phyloP scores from a whole-genome alignment of 37 sponge, comb jelly and placozoan genomes.

The Crambe crambe region DNA sequence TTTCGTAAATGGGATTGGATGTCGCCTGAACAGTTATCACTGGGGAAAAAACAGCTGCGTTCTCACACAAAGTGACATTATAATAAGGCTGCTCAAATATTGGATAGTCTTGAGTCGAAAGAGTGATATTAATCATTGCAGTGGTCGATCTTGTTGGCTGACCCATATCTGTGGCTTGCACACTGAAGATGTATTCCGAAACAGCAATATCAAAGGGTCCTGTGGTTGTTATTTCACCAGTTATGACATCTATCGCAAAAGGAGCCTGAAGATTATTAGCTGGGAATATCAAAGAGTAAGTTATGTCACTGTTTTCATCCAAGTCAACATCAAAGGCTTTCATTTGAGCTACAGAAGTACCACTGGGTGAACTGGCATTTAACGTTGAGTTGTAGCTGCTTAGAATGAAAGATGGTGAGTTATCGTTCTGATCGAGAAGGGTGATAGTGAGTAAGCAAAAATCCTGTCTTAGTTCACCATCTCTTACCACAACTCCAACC shows the following conservation, averaged over 20 bases:
- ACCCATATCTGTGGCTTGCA: constrained; percentile 40
- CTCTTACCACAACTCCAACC: constrained; percentile 55
- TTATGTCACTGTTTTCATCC: constrained; percentile 24
- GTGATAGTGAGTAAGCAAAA: constrained; percentile 56
- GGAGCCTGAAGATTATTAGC: background rate
- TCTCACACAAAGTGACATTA: constrained; percentile 37
- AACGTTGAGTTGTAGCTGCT: constrained; percentile 12
- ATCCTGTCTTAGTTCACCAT: constrained; percentile 54
- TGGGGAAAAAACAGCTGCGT: background rate
- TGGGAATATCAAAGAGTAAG: constrained; percentile 18
- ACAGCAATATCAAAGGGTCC: background rate
- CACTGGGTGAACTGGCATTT: background rate
- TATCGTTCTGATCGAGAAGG: constrained; percentile 70
- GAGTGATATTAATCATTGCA: constrained; percentile 22
- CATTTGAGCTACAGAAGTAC: constrained; percentile 35
- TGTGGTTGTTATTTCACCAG: constrained; percentile 43
- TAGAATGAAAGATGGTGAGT: constrained; percentile 42
- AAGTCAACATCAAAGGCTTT: constrained; percentile 50
- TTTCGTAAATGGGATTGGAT: constrained; percentile 13
- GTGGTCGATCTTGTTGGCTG: background rate
- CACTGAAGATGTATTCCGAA: constrained; percentile 12
- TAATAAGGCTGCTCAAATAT: constrained; percentile 46
- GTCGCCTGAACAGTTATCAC: constrained; percentile 36
- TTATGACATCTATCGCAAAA: constrained; percentile 29
- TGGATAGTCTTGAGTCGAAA: constrained; percentile 11